phyloP scores from a whole-genome alignment of 2,113 vertebrate genomes.

The Loxodonta africana region DNA sequence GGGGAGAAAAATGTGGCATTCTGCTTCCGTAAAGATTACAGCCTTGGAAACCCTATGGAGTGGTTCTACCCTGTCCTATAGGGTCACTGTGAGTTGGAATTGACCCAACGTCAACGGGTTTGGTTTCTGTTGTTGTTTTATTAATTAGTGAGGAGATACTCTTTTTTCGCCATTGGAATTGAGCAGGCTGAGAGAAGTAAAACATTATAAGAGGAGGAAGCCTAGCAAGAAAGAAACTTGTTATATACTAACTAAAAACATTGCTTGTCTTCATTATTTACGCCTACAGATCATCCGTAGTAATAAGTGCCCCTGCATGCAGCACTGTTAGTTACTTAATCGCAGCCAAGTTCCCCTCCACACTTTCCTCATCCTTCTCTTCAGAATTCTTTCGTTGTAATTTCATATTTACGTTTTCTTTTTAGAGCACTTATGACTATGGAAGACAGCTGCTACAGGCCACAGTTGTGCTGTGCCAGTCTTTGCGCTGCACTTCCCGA shows the following conservation, averaged over 20 bases:
- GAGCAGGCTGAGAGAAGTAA: neutral
- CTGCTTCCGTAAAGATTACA: neutral
- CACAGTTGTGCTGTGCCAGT: conserved; percentile 98
- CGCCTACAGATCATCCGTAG: neutral
- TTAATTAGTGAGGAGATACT: neutral
- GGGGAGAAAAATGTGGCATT: neutral
- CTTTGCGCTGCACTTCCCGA: conserved; percentile 96
- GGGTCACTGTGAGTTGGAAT: neutral
- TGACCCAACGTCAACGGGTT: neutral
- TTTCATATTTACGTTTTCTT: neutral
- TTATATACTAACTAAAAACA: neutral
- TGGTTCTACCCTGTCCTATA: neutral
- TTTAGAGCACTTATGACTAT: conserved; percentile 98
- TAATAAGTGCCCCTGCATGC: conserved; percentile 11
- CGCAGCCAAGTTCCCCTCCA: neutral
- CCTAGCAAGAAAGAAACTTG: neutral
- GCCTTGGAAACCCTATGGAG: neutral
- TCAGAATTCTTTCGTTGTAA: neutral
- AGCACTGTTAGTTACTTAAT: neutral
- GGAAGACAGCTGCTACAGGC: conserved; percentile 98
- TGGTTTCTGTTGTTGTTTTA: neutral
- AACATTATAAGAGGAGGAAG: neutral
- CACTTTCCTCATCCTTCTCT: neutral
- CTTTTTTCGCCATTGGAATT: conserved; percentile 22
- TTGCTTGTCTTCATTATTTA: neutral